Base-by-base conservation (phyloP, 1,140 invertebrate genomes). In the Orius insidiosus region DNA sequence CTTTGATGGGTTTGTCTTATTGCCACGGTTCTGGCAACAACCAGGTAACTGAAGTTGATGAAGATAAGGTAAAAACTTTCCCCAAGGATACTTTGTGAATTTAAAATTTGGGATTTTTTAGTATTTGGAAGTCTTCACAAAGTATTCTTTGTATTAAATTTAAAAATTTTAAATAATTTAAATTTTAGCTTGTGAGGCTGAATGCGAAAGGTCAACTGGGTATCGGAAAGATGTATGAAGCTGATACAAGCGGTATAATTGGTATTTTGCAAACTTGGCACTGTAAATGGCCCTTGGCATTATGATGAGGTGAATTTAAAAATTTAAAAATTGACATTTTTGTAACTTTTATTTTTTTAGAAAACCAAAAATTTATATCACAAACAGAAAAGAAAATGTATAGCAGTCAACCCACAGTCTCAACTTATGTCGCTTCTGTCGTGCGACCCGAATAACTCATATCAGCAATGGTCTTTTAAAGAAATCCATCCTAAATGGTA, bases 11-110 rank as follows among this genome's bases (percentile, higher is more conserved):
- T 47, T 71, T 78, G 34, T 74, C 72, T 15, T 71, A 78, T 40
- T 98, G 94, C 59, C 93, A 98, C 68, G 89, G 92, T 19, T 78
- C 76, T 61, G 93, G 93, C 53, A 94, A 88, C 59, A 97, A 95
- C 70, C 94, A 84, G 68, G 74, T 80, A 66, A 55, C 37, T 15
- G 14, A n/a, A 36, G 14, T 15, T 36, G 35, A 36, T 24, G 24
- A 24, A 24, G 24, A 24, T 24, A 24, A 24, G 24, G 24, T 24
- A 24, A 24, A 24, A 24, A 24, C 24, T 3, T 24, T 24, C 7
- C 7, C 24, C 7, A 24, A 24, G 24, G 24, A 24, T 24, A 7
- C 24, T 24, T 24, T 24, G 24, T 24, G 24, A 24, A 24, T 24
- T 24, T 24, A 24, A 24, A n/a, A n/a, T n/a, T n/a, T n/a, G n/a